Evolutionary conservation across 1,140 invertebrate genomes (phyloP).

Genomic region (Nylanderia fulva): DNA sequence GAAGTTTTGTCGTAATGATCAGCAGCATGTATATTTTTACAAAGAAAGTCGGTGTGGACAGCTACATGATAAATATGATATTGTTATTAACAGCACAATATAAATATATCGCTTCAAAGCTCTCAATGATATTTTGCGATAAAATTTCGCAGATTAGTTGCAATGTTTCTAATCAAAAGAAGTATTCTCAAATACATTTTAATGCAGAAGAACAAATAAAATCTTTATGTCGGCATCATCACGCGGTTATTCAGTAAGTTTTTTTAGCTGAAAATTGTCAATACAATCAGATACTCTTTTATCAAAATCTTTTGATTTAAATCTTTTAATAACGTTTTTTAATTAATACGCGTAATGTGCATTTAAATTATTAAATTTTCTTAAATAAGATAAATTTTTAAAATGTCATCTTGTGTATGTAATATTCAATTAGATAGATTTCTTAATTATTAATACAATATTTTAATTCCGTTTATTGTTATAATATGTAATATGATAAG

Average conservation of each 20-base stretch:
- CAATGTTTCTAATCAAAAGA: background rate
- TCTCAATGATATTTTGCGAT: constrained; percentile 17
- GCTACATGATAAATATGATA: constrained; percentile 13
- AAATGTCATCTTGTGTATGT: background rate
- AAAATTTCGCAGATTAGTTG: no score
- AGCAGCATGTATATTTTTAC: background rate
- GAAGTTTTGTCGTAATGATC: background rate
- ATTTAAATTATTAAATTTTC: background rate
- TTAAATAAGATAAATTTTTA: background rate
- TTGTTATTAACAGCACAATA: constrained; percentile 34
- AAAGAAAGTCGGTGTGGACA: background rate
- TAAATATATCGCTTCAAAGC: constrained; percentile 4
- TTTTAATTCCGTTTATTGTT: background rate
- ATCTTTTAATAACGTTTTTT: background rate
- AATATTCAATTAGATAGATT: background rate
- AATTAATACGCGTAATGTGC: background rate
- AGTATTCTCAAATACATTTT: background rate
- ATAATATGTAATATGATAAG: background rate
- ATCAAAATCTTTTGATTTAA: background rate
- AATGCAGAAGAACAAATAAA: background rate
- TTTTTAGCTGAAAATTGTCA: background rate
- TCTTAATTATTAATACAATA: background rate
- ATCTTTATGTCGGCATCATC: constrained; percentile 21
- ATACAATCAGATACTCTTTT: background rate
- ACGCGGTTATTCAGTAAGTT: constrained; percentile 10